Evolutionary conservation across 2,888 invertebrate species (phyloP).

Genomic region (Antitype chi): DNA sequence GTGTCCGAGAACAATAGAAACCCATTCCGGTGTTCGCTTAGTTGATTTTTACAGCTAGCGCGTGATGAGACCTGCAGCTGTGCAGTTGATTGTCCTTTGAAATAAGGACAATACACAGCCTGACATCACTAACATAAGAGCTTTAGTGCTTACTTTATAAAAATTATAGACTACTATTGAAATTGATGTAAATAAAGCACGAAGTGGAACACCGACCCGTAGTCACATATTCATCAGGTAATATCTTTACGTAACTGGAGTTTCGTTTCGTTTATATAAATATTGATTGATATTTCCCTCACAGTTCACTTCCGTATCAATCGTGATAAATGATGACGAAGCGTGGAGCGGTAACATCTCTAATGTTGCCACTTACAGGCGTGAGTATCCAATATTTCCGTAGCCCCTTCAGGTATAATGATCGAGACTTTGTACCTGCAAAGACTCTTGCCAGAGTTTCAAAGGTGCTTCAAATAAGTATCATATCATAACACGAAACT

Average conservation of each 20-base stretch:
- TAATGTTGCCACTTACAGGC: slow-evolving; percentile 68
- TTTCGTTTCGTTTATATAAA: slow-evolving; percentile 35
- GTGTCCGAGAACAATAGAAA: slow-evolving; percentile 38
- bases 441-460: slow-evolving; percentile 32
- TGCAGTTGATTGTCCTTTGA: slow-evolving; percentile 21
- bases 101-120: slow-evolving; percentile 7
- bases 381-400: slow-evolving; percentile 63
- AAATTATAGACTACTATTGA: not conserved
- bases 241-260: not conserved
- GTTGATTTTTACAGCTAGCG: slow-evolving; percentile 27
- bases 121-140: not conserved
- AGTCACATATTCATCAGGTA: slow-evolving; percentile 28
- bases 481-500: slow-evolving; percentile 48
- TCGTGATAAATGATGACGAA: slow-evolving; percentile 68
- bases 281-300: slow-evolving; percentile 51
- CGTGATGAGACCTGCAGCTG: slow-evolving; percentile 12
- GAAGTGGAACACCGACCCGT: not conserved
- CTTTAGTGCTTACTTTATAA: not conserved
- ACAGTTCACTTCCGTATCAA: slow-evolving; percentile 53
- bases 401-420: slow-evolving; percentile 51
- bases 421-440: slow-evolving; percentile 44
- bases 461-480: slow-evolving; percentile 48
- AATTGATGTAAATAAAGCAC: slow-evolving; percentile 11
- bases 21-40: slow-evolving; percentile 35
- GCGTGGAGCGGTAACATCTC: slow-evolving; percentile 58